Base-by-base conservation (phyloP, 2,113 vertebrate species). In the Lagopus muta region DNA sequence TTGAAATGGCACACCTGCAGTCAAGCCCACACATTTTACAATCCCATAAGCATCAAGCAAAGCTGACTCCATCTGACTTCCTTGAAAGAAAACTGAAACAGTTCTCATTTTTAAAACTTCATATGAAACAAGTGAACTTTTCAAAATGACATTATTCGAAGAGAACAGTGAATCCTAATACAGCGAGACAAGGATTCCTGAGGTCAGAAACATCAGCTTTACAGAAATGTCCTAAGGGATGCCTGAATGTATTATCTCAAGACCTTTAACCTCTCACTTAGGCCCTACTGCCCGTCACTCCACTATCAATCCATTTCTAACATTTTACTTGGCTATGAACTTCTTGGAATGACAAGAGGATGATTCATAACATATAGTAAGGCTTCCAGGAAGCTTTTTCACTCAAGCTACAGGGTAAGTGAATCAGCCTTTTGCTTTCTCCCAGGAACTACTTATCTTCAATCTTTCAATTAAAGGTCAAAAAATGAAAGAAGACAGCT, bases 401-500 rank as follows among this genome's bases (percentile, higher is more conserved):
- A 91, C 95, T 97, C 94, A 95, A 97, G 93, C 95, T 97, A 72
- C 93, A 91, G 96, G 95, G 95, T 97, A 97, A 98, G 95, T 97
- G 97, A 97, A 97, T 97, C 96, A 97, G 97, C 94, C 96, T 97
- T 97, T 97, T 96, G 94, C 97, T 96, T 98, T 97, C 94, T 97
- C 81, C 25, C 75, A 97, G 96, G 96, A 97, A 95, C 94, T 97
- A 97, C 97, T 97, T 98, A 98, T 97, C 97, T 97, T 97, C 95
- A 96, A 97, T 98, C 97, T 98, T 98, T 98, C 97, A 98, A 98
- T 98, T 98, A 98, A 98, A 98, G 98, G 98, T 98, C 97, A 98
- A 91, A 97, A 97, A 97, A 97, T 94, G 94, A 97, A 97, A 89
- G 86, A 92, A 88, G 94, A 79, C 94, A 93, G 90, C 67, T 84